These are phyloP conservation scores for Phytoseiulus persimilis DNA, from an alignment of 2,888 invertebrate species.

Conservation along the genomic window DNA sequence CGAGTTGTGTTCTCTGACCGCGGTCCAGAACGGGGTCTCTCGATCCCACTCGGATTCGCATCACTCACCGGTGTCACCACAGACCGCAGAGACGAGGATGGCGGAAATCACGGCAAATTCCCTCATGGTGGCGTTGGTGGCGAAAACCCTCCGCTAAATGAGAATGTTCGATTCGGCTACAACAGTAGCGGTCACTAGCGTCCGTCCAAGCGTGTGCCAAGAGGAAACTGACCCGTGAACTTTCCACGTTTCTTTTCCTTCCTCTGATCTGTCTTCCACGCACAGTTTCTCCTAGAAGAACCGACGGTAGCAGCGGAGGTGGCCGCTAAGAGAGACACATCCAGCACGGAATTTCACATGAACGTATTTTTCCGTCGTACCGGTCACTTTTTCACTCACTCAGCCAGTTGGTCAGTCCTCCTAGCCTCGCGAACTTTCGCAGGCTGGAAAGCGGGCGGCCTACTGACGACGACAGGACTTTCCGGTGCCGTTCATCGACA, in stretches of 20 bases:
- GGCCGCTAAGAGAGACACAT: not conserved
- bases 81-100: not conserved
- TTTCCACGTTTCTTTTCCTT: not conserved
- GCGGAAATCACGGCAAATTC: not conserved
- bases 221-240: not conserved
- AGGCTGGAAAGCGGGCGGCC: too few relatives aligned
- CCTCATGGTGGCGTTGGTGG: not conserved
- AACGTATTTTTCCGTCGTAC: not conserved
- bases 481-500: too few relatives aligned
- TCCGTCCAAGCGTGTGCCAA: not conserved
- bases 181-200: not conserved
- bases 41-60: not conserved
- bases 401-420: not conserved
- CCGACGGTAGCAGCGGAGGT: not conserved
- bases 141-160: not conserved
- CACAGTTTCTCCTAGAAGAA: not conserved
- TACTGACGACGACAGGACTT: too few relatives aligned
- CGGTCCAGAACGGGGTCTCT: too few relatives aligned
- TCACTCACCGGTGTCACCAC: not conserved
- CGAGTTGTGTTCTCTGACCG: too few relatives aligned
- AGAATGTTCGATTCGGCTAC: not conserved
- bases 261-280: not conserved
- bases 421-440: not conserved
- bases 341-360: not conserved
- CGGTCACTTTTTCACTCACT: not conserved